Percentiles rank a stretch among this genome's conserved stretches.
phyloP scores from a whole-genome alignment of 2,797 vertebrate genomes.

The Naso thynnoides region DNA sequence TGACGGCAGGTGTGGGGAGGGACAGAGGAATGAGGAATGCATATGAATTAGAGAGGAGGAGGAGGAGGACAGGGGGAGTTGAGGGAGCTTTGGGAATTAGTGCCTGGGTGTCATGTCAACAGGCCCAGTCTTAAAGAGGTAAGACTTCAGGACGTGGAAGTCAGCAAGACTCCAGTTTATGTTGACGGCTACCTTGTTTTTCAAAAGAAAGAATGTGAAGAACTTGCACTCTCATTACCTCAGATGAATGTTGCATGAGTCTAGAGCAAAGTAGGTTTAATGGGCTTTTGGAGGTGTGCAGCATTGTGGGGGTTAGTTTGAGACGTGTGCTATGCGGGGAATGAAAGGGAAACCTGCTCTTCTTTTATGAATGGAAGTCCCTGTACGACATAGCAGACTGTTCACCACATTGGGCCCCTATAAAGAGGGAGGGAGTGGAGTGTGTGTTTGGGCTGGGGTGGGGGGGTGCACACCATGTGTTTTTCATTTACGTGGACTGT shows the following conservation, averaged over 20 bases:
- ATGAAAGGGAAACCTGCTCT: constrained; percentile 65
- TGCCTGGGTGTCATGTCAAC: constrained; percentile 80
- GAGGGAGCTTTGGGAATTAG: constrained; percentile 73
- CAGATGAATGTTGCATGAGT: constrained; percentile 19
- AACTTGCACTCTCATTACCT: constrained; percentile 2
- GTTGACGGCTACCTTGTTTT: constrained; percentile 48
- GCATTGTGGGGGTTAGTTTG: constrained; percentile 53
- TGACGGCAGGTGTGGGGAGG: constrained; percentile 71
- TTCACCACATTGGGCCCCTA: constrained; percentile 72
- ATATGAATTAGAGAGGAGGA: constrained; percentile 28
- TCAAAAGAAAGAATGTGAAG: constrained; percentile 14
- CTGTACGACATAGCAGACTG: constrained; percentile 78
- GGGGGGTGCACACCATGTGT: constrained; percentile 79
- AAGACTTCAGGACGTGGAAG: constrained; percentile 65
- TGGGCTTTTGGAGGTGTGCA: constrained; percentile 35
- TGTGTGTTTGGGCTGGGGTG: constrained; percentile 3
- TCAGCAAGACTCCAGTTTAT: constrained; percentile 44
- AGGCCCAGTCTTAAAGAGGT: constrained; percentile 59
- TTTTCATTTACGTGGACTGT: constrained; percentile 87
- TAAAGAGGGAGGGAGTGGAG: constrained; percentile 54
- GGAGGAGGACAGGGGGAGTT: neutral
- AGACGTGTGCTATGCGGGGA: constrained; percentile 53
- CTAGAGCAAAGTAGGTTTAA: constrained; percentile 13
- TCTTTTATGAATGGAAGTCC: constrained; percentile 83
- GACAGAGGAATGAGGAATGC: constrained; percentile 64